These are phyloP conservation scores for Colinus virginianus DNA, from an alignment of 2,113 vertebrate genomes.

Conservation along the genomic window DNA sequence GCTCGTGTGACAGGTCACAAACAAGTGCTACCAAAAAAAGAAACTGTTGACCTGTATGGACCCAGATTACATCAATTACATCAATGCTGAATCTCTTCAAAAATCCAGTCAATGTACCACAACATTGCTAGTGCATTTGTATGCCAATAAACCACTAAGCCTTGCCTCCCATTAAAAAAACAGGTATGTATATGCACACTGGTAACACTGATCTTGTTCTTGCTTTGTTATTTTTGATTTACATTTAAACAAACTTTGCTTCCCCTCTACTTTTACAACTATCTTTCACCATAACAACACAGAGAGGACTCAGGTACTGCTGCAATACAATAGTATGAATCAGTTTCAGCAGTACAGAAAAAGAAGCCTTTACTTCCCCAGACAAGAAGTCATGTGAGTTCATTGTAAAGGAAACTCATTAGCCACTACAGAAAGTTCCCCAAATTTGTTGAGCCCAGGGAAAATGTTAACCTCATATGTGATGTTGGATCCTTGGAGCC, in stretches of 20 bases:
- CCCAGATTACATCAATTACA: neutral
- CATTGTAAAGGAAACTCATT: neutral
- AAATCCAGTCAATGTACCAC: neutral
- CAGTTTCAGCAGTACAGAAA: neutral
- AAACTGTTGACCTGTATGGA: neutral
- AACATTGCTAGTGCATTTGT: too few relatives aligned
- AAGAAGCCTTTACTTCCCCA: neutral
- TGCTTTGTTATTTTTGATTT: neutral
- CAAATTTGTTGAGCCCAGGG: accelerated
- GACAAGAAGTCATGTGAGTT: neutral
- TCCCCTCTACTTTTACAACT: neutral
- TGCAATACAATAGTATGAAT: neutral
- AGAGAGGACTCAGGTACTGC: neutral
- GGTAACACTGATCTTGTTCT: neutral
- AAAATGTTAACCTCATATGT: accelerated
- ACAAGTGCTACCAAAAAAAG: neutral
- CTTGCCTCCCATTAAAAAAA: neutral
- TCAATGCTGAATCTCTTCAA: neutral
- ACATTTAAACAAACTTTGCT: neutral
- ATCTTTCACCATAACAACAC: neutral
- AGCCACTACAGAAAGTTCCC: neutral
- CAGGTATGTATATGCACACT: neutral
- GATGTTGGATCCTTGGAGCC: neutral
- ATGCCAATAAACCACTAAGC: neutral
- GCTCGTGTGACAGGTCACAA: neutral